Evolutionary conservation across 2,113 vertebrate species (phyloP).

Genomic region (Cebus imitator): DNA sequence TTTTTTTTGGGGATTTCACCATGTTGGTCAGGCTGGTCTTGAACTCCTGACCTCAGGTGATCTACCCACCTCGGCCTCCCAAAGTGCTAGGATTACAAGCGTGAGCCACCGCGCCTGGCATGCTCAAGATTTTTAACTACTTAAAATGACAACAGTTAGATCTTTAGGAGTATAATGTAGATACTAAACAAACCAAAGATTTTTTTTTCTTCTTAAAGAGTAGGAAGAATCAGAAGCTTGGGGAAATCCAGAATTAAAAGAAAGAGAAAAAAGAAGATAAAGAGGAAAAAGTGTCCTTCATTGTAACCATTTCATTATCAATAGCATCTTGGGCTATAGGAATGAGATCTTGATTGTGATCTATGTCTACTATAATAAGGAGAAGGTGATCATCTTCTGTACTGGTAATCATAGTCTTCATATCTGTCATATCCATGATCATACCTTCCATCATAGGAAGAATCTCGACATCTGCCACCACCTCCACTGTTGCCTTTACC

Average conservation of each 20-base stretch:
- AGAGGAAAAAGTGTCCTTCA: slow-evolving; percentile 45
- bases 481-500: slow-evolving; percentile 82
- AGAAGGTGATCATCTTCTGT: slow-evolving; percentile 94
- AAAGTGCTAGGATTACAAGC: too few relatives aligned
- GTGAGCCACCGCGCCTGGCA: background rate
- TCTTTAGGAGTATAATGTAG: slow-evolving; percentile 81
- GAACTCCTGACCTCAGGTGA: too few relatives aligned
- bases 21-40: too few relatives aligned
- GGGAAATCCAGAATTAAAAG: slow-evolving; percentile 78
- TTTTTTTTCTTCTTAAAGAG: slow-evolving; percentile 33
- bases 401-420: slow-evolving; percentile 91
- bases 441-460: slow-evolving; percentile 90
- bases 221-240: slow-evolving; percentile 63
- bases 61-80: too few relatives aligned
- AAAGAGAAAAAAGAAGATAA: background rate
- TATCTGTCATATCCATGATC: slow-evolving; percentile 93
- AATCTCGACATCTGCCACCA: slow-evolving; percentile 87
- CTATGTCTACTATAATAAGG: slow-evolving; percentile 94
- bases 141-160: slow-evolving; percentile 84
- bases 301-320: slow-evolving; percentile 77
- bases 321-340: slow-evolving; percentile 92
- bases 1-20: slow-evolving; percentile 28
- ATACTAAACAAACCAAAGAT: slow-evolving; percentile 78
- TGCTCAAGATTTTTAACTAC: slow-evolving; percentile 80
- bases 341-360: slow-evolving; percentile 92